phyloP scores from a whole-genome alignment of 2,113 vertebrate species.

The Nibea coibor region DNA sequence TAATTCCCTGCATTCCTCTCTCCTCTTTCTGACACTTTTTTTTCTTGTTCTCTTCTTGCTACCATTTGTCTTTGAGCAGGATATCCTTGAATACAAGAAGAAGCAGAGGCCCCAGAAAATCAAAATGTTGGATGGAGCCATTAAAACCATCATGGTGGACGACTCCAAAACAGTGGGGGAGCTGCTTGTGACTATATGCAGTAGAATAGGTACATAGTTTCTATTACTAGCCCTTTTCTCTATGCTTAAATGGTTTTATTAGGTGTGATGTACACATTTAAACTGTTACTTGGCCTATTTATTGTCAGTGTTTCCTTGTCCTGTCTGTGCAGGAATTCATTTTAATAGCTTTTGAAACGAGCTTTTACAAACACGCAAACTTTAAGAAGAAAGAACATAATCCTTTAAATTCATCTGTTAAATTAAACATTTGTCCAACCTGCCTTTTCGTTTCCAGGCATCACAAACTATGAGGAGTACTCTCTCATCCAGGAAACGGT shows the following conservation, averaged over 20 bases:
- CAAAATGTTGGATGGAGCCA: constrained; percentile 96
- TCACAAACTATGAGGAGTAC: constrained; percentile 99
- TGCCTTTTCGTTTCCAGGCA: constrained; percentile 84
- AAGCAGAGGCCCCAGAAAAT: constrained; percentile 99
- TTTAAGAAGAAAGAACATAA: background rate
- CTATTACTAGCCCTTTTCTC: background rate
- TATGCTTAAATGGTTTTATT: background rate
- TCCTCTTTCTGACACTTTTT: background rate
- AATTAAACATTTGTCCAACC: background rate
- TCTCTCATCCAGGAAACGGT: constrained; percentile 94
- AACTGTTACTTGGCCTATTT: background rate
- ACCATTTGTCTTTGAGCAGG: constrained; percentile 80
- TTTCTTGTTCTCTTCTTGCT: background rate
- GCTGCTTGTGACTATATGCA: constrained; percentile 97
- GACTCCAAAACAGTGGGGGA: constrained; percentile 99
- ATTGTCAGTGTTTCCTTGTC: background rate
- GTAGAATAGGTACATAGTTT: constrained; percentile 90
- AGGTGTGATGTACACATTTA: background rate
- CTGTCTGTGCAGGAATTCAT: background rate
- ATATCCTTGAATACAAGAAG: constrained; percentile 98
- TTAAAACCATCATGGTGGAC: constrained; percentile 99
- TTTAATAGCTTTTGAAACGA: background rate
- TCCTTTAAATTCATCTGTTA: background rate
- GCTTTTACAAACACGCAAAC: background rate
- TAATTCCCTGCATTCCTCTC: constrained; percentile 18